Conservation (phyloP, 2,797 vertebrate species). For the Esox lucius region DNA sequence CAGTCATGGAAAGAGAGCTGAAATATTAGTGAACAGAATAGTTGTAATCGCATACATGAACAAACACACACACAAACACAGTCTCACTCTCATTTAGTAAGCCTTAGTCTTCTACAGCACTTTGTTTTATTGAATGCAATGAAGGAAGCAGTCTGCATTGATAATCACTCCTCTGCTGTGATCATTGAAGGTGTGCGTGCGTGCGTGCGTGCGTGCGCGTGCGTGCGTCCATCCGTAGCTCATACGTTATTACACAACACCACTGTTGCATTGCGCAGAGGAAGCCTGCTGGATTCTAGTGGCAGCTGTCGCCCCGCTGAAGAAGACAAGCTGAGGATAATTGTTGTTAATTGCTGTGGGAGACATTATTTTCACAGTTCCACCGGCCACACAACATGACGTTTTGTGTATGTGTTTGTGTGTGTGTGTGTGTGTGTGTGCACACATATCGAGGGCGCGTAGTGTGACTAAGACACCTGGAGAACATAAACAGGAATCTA, state of each 20-base stretch:
- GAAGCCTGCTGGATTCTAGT: neutral
- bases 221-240: neutral
- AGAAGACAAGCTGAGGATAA: slow-evolving; percentile 16
- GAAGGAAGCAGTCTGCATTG: neutral
- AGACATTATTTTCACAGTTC: slow-evolving; percentile 1
- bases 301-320: slow-evolving; percentile 8
- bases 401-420: neutral
- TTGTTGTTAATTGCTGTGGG: slow-evolving; percentile 16
- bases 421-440: neutral
- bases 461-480: neutral
- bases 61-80: slow-evolving; percentile 3
- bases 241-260: neutral
- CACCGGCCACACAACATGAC: slow-evolving; percentile 1
- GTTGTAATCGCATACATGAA: neutral
- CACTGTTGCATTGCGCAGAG: neutral
- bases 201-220: neutral
- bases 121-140: neutral
- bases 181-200: neutral
- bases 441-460: neutral
- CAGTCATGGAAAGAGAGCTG: too few relatives aligned
- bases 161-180: neutral
- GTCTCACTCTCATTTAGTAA: neutral
- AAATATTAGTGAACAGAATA: too few relatives aligned
- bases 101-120: neutral
- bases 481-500: neutral